Evolutionary conservation across 2,888 invertebrate genomes (phyloP).

Genomic region (Cephalotes varians): DNA sequence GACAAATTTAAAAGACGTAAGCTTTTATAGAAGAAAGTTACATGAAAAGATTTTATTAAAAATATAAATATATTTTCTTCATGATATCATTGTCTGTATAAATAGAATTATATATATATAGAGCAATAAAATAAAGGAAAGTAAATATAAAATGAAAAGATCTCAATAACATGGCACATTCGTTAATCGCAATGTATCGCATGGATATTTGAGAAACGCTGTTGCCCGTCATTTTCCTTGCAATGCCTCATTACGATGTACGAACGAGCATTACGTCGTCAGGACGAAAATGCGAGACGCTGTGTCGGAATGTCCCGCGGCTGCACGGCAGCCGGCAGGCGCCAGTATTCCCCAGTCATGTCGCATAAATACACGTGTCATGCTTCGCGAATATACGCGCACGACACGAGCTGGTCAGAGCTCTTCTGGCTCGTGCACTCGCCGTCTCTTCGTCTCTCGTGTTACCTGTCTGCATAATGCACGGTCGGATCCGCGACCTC

Average conservation of each 20-base stretch:
- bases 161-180: neutral
- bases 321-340: constrained; percentile 63
- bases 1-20: neutral
- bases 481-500: constrained; percentile 53
- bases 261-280: constrained; percentile 64
- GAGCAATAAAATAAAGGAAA: neutral
- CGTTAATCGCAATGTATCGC: neutral
- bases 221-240: constrained; percentile 14
- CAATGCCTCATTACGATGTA: constrained; percentile 57
- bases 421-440: constrained; percentile 18
- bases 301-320: constrained; percentile 57
- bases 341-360: constrained; percentile 68
- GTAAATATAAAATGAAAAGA: neutral
- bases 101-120: neutral
- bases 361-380: constrained; percentile 74
- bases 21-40: neutral
- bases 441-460: constrained; percentile 30
- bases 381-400: constrained; percentile 37
- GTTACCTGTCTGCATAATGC: constrained; percentile 59
- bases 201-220: neutral
- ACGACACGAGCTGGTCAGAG: constrained; percentile 35
- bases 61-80: neutral
- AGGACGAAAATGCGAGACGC: constrained; percentile 52
- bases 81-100: too few species aligned
- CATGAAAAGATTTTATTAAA: neutral